Conservation (phyloP, 2,113 vertebrate species). For the Cranoglanis bouderius region DNA sequence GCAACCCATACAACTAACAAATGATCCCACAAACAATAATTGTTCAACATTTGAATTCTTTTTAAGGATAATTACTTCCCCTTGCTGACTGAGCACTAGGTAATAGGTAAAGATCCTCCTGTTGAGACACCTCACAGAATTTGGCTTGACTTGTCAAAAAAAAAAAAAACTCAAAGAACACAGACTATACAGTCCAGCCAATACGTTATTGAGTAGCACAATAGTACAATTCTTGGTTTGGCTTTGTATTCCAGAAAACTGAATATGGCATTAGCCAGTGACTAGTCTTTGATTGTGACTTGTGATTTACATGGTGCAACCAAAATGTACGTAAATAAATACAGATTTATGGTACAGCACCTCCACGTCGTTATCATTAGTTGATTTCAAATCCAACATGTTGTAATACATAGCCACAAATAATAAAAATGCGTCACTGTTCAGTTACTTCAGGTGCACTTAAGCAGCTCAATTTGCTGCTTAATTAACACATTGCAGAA, state of each 20-base stretch:
- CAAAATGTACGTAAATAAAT: neutral
- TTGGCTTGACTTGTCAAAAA: neutral
- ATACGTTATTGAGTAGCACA: neutral
- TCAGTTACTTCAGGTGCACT: neutral
- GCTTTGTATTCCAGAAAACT: neutral
- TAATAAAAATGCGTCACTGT: neutral
- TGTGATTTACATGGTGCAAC: neutral
- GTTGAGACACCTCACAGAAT: neutral
- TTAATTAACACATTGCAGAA: neutral
- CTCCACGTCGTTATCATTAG: neutral
- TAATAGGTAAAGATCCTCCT: neutral
- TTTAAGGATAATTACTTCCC: neutral
- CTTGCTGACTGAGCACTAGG: constrained; percentile 6
- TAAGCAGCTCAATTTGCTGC: neutral
- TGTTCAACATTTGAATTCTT: neutral
- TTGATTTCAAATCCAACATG: neutral
- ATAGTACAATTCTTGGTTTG: neutral
- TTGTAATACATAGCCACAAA: neutral
- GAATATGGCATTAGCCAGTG: neutral
- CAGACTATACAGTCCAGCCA: neutral
- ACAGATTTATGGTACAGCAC: neutral
- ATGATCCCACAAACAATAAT: neutral
- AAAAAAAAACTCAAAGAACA: neutral
- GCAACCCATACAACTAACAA: neutral
- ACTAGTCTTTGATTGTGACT: neutral